These are phyloP conservation scores for Denticeps clupeoides DNA, from an alignment of 2,797 vertebrate species.

Conservation along the genomic window DNA sequence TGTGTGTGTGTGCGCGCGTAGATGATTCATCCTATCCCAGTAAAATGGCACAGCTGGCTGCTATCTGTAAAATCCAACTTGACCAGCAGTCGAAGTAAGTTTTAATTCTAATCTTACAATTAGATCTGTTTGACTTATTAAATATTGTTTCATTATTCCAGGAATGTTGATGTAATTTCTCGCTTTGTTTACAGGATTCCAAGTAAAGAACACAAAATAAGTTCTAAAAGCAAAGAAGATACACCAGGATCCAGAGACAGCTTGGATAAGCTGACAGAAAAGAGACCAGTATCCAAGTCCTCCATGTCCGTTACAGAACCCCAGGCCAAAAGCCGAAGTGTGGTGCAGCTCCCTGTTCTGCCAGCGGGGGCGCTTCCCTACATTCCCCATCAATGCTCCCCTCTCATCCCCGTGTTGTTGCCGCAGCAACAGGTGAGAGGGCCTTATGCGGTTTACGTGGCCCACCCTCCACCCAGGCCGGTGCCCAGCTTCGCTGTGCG, in stretches of 20 bases:
- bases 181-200: constrained; percentile 46
- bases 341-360: constrained; percentile 38
- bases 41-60: constrained; percentile 79
- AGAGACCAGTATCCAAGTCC: constrained; percentile 18
- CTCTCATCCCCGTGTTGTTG: constrained; percentile 68
- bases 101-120: background rate
- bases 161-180: too few relatives aligned
- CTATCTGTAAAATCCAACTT: constrained; percentile 72
- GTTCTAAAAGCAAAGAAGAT: constrained; percentile 14
- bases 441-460: constrained; percentile 71
- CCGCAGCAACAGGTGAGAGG: constrained; percentile 57
- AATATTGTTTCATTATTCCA: too few relatives aligned
- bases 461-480: constrained; percentile 45
- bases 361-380: constrained; percentile 39
- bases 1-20: constrained; percentile 6
- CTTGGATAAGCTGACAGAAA: constrained; percentile 10
- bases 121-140: background rate
- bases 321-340: constrained; percentile 9
- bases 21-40: constrained; percentile 42
- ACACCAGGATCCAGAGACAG: constrained; percentile 11
- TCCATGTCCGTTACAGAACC: constrained; percentile 32
- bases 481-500: constrained; percentile 64
- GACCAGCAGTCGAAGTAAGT: constrained; percentile 74
- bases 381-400: constrained; percentile 50
- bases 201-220: constrained; percentile 32